Evolutionary conservation across 2,888 invertebrate species (phyloP), one percentile per base, ranked within the genome.

Genomic region (Marasmarcha lunaedactyla): DNA sequence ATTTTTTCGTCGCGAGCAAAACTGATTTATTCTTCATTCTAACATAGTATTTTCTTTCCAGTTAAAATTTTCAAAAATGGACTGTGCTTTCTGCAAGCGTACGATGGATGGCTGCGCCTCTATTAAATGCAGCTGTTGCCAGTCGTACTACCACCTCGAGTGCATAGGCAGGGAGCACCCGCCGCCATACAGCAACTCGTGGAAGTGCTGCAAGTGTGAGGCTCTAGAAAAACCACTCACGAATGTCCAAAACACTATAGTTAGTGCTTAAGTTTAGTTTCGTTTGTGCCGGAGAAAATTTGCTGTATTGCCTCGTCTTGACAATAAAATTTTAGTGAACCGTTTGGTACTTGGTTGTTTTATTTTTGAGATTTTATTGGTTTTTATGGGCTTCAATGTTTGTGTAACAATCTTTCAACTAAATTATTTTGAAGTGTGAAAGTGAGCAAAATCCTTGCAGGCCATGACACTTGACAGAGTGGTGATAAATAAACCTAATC

Each of bases 71-170:
- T 39, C 41, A 57, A 49, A n/a, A 37, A 77, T 74, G 73, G 70
- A 72, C 41, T 74, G 76, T 55, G 71, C 70, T 14, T 59, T 54
- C 46, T 74, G 76, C 50, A 71, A 72, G 43, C 65, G 63, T 36
- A 65, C 71, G 26, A 70, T 65, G 54, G 63, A 68, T 42, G 76
- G 76, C 20, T 71, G 68, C 45, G 74, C 76, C 11, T 69, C 66
- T 0, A 71, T 77, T 38, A 73, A 71, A 43, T 77, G 77, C 57
- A 76, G 76, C 49, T 45, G 52, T 35, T 78, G 77, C 48, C 54
- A 62, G 13, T 70, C 71, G 0, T 71, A 72, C 37, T 77, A 57
- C 54, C 77, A 77, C 57, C 54, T 76, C 52, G 74, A 69, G 51
- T 78, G 76, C 46, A 59, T 71, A 45, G 64, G 59, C 50, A 63